Percentiles rank a stretch among this genome's conserved stretches.
Conservation (phyloP, 2,113 vertebrate genomes). For the Proteles cristata region DNA sequence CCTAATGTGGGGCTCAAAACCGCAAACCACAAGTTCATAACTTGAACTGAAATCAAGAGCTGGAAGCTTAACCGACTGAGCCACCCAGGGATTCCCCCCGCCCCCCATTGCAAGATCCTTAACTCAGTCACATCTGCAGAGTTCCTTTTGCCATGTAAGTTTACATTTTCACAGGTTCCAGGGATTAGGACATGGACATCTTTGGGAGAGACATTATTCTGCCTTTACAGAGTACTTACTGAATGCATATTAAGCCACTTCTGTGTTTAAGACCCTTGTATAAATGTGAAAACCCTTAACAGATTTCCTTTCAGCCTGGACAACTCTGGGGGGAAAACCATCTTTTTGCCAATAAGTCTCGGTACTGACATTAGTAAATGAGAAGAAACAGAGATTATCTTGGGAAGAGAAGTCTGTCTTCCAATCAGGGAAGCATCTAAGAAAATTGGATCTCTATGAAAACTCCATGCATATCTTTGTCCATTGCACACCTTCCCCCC, state of each 20-base stretch:
- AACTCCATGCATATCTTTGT: not conserved
- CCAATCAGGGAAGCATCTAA: not conserved
- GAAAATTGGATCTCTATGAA: not conserved
- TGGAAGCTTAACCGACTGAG: no score
- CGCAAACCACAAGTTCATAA: no score
- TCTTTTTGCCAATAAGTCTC: not conserved
- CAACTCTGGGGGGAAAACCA: not conserved
- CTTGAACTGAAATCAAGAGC: no score
- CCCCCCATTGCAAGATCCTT: not conserved
- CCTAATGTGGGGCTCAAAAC: no score
- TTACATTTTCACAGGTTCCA: not conserved
- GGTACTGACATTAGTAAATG: not conserved
- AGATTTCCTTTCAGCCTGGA: not conserved
- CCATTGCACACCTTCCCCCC: rapidly evolving
- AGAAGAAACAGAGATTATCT: not conserved
- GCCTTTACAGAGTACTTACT: not conserved
- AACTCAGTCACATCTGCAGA: not conserved
- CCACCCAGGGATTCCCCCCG: no score
- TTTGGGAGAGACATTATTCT: not conserved
- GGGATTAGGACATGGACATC: not conserved
- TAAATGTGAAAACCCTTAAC: not conserved
- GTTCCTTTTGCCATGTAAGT: not conserved
- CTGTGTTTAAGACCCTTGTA: not conserved
- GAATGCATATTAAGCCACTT: not conserved
- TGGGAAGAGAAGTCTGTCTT: not conserved